Base-by-base conservation (phyloP, 2,888 invertebrate species). In the Morpho helenor region DNA sequence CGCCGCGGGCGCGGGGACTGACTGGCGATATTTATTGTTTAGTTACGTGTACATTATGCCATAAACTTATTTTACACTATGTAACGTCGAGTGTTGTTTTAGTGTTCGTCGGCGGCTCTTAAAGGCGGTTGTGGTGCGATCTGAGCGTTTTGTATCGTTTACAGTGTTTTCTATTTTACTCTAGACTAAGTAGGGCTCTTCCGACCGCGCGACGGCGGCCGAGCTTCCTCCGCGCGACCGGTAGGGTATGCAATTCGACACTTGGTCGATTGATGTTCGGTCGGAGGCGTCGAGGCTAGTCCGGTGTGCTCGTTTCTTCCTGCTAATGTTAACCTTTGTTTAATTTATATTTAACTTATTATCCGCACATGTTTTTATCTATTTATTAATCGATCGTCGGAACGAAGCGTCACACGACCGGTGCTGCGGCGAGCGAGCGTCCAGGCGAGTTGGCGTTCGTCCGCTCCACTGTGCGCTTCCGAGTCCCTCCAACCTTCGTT, bases 61-160 rank as follows among this genome's bases (percentile, higher is more conserved):
- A 86, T 86, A 86, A 73, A 65, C 63, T 73, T 70, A 79, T 82
- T 84, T 82, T 83, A 83, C 82, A 73, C 80, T 76, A 72, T 78
- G 78, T 82, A 83, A 80, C 76, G 75, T 79, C 76, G 71, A 79
- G 79, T 80, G 81, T 79, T 77, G 68, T 67, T 71, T 79, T 76
- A 51, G 53, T 52, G 9, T 59, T 54, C 56, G 31, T 43, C 52
- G 52, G 52, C 50, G 42, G 49, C 31, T 52, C 10, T 47, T 31
- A 22, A 39, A 70, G 67, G 65, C 61, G 73, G 71, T 71, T 69
- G 74, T 71, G 75, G 65, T 66, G 69, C 50, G 9, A 57, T 31
- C 31, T 31, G 31, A 41, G 58, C 58, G 66, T 71, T 76, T 77
- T 77, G 65, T 76, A 77, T 74, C 68, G 68, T 76, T 77, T 74